Conservation (phyloP, 2,888 invertebrate genomes). For the Drosophila kokeensis region DNA sequence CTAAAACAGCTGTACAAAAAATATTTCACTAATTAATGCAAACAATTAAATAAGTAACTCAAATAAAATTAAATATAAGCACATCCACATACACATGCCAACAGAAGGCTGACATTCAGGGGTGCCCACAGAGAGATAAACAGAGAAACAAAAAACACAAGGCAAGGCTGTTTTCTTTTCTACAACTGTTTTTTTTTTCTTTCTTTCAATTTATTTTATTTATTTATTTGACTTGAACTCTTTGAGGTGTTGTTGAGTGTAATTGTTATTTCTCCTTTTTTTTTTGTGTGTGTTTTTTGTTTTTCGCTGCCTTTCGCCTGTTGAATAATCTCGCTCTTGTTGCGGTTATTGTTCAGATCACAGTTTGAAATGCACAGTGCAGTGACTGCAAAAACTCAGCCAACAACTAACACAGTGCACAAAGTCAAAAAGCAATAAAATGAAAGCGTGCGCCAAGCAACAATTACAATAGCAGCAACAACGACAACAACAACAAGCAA, state of each 20-base stretch:
- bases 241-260: slow-evolving; percentile 26
- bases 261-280: slow-evolving; percentile 12
- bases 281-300: slow-evolving; percentile 10
- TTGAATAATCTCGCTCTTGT: slow-evolving; percentile 48
- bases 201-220: slow-evolving; percentile 34
- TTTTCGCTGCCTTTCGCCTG: slow-evolving; percentile 47
- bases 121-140: slow-evolving; percentile 2
- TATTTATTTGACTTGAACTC: slow-evolving; percentile 46
- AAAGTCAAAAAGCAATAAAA: slow-evolving; percentile 58
- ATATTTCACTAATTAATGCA: background rate
- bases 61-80: slow-evolving; percentile 2
- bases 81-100: background rate
- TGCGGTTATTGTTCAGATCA: slow-evolving; percentile 22
- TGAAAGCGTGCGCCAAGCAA: slow-evolving; percentile 51
- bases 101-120: background rate
- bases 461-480: slow-evolving; percentile 29
- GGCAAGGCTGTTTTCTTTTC: slow-evolving; percentile 39
- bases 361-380: slow-evolving; percentile 52
- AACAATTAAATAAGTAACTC: slow-evolving; percentile 13
- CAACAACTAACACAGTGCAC: slow-evolving; percentile 31
- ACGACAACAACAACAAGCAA: slow-evolving; percentile 24
- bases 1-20: background rate
- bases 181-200: slow-evolving; percentile 20
- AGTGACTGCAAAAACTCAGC: slow-evolving; percentile 51
- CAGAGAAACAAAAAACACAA: background rate